A percentile compares a stretch with the other conserved stretches of the same genome.
phyloP scores from a whole-genome alignment of 2,888 invertebrate genomes.

The Pedicia rivosa region DNA sequence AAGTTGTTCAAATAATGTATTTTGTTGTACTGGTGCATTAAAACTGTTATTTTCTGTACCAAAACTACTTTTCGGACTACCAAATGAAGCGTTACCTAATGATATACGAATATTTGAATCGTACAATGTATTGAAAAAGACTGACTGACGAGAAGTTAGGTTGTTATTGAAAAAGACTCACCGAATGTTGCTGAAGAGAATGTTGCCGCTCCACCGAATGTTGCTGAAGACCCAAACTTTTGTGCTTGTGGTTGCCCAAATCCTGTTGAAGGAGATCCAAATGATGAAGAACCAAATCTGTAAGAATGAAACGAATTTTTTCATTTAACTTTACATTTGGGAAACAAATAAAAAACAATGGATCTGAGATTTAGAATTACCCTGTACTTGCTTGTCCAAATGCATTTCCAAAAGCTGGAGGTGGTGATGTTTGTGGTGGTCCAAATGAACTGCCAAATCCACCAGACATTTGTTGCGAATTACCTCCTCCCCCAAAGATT shows the following conservation, averaged over 20 bases:
- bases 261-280: slow-evolving; percentile 11
- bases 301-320: background rate
- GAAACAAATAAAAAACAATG: no score
- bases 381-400: background rate
- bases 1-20: slow-evolving; percentile 26
- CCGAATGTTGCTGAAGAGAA: slow-evolving; percentile 28
- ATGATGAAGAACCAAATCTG: background rate
- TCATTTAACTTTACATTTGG: no score
- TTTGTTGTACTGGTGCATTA: slow-evolving; percentile 18
- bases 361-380: background rate
- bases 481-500: slow-evolving; percentile 5
- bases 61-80: no score
- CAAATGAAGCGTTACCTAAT: slow-evolving; percentile 17
- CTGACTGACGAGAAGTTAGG: no score
- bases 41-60: no score
- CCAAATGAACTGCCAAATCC: background rate
- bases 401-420: background rate
- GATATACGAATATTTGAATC: no score
- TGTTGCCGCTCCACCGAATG: slow-evolving; percentile 21
- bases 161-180: slow-evolving; percentile 23
- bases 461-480: background rate
- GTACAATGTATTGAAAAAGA: no score
- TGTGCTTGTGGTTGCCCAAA: background rate
- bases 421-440: background rate
- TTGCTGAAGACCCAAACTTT: slow-evolving; percentile 6